Evolutionary conservation across 2,888 invertebrate genomes (phyloP).

Genomic region (Ctenicera cuprea): DNA sequence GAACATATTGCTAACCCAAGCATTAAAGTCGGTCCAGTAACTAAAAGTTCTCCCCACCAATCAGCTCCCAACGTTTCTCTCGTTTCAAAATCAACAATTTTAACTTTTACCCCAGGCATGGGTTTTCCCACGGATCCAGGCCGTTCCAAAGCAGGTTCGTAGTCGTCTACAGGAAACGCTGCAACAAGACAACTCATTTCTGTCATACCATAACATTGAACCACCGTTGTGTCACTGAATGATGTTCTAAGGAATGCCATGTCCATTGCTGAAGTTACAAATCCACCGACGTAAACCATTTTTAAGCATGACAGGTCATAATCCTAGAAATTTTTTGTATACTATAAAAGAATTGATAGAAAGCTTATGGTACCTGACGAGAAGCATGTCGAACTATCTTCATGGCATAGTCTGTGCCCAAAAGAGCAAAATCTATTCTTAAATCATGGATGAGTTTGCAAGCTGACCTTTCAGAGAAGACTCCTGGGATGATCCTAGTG

Average conservation of each 20-base stretch:
- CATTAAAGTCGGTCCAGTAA: constrained; percentile 64
- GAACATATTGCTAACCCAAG: constrained; percentile 65
- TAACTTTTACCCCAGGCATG: constrained; percentile 60
- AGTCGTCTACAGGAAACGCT: constrained; percentile 55
- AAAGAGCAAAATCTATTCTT: constrained; percentile 61
- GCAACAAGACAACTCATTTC: constrained; percentile 64
- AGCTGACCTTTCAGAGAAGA: constrained; percentile 62
- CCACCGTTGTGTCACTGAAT: constrained; percentile 61
- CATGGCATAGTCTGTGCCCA: constrained; percentile 63
- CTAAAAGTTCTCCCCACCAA: constrained; percentile 64
- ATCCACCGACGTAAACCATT: constrained; percentile 62
- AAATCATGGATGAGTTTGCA: constrained; percentile 67
- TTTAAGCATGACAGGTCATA: constrained; percentile 64
- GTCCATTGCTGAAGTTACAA: constrained; percentile 59
- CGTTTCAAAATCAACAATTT: constrained; percentile 62
- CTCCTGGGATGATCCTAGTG: constrained; percentile 60
- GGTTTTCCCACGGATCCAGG: constrained; percentile 62
- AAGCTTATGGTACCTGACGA: constrained; percentile 58
- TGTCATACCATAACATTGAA: constrained; percentile 62
- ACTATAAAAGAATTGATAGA: not conserved
- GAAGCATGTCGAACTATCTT: constrained; percentile 62
- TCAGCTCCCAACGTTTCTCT: constrained; percentile 58
- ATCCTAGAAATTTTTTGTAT: constrained; percentile 58
- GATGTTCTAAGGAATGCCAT: constrained; percentile 57
- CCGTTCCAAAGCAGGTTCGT: constrained; percentile 55